Conservation (phyloP, 2,888 invertebrate genomes). For the Netelia inedita region DNA sequence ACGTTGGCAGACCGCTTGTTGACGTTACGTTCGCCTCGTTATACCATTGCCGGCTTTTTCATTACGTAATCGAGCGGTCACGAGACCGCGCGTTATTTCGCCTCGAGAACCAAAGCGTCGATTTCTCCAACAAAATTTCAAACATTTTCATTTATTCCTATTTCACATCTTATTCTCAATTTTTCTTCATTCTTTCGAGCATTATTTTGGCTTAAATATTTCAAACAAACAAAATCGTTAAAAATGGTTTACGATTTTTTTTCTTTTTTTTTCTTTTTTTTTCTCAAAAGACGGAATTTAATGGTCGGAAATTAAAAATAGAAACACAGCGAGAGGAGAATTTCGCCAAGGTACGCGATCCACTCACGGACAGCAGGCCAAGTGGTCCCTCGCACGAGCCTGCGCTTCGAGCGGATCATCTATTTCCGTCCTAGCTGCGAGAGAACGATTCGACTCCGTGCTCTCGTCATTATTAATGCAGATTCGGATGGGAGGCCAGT, state of each 20-base stretch:
- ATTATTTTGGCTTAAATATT: neutral
- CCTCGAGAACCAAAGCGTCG: slow-evolving; percentile 5
- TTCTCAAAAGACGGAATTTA: neutral
- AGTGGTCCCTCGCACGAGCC: slow-evolving; percentile 16
- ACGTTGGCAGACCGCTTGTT: slow-evolving; percentile 57
- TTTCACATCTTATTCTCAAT: neutral
- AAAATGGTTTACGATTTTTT: neutral
- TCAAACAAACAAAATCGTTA: neutral
- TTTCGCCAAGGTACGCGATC: slow-evolving; percentile 21
- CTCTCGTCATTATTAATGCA: slow-evolving; percentile 59
- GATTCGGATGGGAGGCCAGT: slow-evolving; percentile 59
- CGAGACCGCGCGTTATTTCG: slow-evolving; percentile 19
- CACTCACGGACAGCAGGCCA: slow-evolving; percentile 9
- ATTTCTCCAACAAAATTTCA: neutral
- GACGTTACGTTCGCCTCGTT: slow-evolving; percentile 36
- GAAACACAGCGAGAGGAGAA: neutral
- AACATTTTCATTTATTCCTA: neutral
- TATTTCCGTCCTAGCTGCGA: slow-evolving; percentile 60
- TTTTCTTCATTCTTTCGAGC: neutral
- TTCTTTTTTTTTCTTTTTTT: neutral
- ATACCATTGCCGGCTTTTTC: slow-evolving; percentile 42
- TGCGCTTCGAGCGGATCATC: neutral
- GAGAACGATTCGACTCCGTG: slow-evolving; percentile 9
- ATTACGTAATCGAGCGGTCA: slow-evolving; percentile 50
- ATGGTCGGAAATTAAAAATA: neutral